phyloP scores from a whole-genome alignment of 2,113 vertebrate genomes.

The Apodemus speciosus region DNA sequence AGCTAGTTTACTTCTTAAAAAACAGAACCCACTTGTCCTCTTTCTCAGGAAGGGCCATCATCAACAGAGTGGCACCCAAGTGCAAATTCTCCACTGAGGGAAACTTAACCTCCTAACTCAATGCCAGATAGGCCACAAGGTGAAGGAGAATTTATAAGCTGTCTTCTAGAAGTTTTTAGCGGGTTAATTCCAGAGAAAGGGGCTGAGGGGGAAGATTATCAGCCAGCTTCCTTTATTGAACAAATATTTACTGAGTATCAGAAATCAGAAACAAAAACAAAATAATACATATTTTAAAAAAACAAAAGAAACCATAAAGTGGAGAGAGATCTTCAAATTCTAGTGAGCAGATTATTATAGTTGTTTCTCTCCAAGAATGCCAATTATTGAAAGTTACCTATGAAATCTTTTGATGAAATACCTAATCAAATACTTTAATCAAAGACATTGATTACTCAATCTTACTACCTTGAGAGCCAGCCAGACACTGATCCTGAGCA shows the following conservation, averaged over 20 bases:
- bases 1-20: neutral
- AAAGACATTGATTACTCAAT: neutral
- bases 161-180: slow-evolving; percentile 30
- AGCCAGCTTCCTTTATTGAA: slow-evolving; percentile 34
- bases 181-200: neutral
- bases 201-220: neutral
- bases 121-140: neutral
- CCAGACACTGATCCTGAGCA: neutral
- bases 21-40: neutral
- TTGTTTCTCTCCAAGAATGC: slow-evolving; percentile 52
- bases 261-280: neutral
- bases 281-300: neutral
- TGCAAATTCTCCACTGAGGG: neutral
- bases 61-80: neutral
- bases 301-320: slow-evolving; percentile 3
- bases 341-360: slow-evolving; percentile 51
- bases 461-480: neutral
- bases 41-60: neutral
- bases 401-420: slow-evolving; percentile 36
- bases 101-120: neutral
- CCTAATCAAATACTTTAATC: slow-evolving; percentile 18
- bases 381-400: neutral
- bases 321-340: slow-evolving; percentile 3
- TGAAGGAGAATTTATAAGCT: neutral
- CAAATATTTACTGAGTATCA: slow-evolving; percentile 16